Conservation (phyloP, 1,140 invertebrate species). For the Dendrolimus kikuchii region DNA sequence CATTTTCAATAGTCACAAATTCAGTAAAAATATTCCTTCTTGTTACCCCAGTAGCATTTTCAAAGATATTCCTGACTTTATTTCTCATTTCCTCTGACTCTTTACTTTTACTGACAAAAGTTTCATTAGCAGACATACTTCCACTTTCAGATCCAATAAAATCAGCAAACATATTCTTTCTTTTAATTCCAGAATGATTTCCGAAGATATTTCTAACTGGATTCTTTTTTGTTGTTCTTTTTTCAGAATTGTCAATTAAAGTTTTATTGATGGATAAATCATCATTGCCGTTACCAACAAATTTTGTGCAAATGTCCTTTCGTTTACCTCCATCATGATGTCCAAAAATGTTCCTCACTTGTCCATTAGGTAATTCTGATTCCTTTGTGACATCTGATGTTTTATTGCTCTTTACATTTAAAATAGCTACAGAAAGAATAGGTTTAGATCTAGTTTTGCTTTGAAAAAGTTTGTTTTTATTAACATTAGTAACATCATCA, state of each 20-base stretch:
- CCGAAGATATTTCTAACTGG: constrained; percentile 48
- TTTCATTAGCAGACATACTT: constrained; percentile 27
- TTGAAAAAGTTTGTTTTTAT: constrained; percentile 39
- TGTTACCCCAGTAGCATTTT: no score
- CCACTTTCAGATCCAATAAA: constrained; percentile 58
- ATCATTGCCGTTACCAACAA: no score
- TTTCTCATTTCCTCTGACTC: constrained; percentile 21
- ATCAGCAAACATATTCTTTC: constrained; percentile 53
- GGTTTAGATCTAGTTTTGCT: constrained; percentile 30
- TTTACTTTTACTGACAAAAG: constrained; percentile 48
- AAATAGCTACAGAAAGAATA: constrained; percentile 38
- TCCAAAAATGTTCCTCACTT: no score
- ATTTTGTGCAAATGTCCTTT: no score
- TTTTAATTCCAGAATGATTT: constrained; percentile 33
- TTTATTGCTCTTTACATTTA: constrained; percentile 44
- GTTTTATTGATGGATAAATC: constrained; percentile 47
- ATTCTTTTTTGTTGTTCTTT: constrained; percentile 19
- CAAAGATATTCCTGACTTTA: no score
- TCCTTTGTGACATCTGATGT: constrained; percentile 25
- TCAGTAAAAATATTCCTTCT: no score
- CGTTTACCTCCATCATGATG: no score
- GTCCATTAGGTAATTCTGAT: no score
- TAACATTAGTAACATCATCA: constrained; percentile 37
- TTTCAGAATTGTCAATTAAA: constrained; percentile 37
- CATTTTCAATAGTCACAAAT: no score